Evolutionary conservation across 2,113 vertebrate genomes (phyloP), one percentile per base, ranked within the genome.

Genomic region (Callionymus lyra): DNA sequence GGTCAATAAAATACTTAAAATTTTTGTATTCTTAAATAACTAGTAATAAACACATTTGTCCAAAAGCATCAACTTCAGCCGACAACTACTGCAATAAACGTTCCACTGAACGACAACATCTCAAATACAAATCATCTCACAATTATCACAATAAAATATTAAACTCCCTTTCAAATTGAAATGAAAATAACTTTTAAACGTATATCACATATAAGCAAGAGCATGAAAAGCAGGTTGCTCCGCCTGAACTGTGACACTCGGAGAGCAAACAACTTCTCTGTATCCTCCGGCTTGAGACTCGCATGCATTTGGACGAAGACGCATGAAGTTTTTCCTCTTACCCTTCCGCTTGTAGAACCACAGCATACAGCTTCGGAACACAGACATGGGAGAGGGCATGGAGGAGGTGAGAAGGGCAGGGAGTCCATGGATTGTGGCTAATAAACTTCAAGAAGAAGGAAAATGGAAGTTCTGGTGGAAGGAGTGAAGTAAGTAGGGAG

Each of bases 351-450:
- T 83, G 87, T 90, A 88, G 89, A 97, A 88, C 94, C 94, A 95
- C 85, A 97, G 90, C 90, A 97, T 93, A 92, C 92, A 97, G 92
- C 93, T 92, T 85, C 90, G 88, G 82, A 97, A 96, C 87, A 97
- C 91, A 91, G 91, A 90, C 91, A 92, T 93, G 84, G 86, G 86
- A 89, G 90, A 91, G 86, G 90, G 92, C 92, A 97, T 93, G 90
- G 86, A 85, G 85, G 82, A 79, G 60, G 80, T 86, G 69, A 70
- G 52, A 48, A 62, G 65, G 85, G 84, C 71, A 34, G 54, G 51
- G 47, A 56, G 68, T 67, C 63, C 80, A 76, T 78, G 67, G 64
- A 80, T 58, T 65, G 63, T 70, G 65, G 59, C 62, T 51, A 59
- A 53, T 64, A 65, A 71, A 75, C 79, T 68, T 65, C 74, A 74